Evolutionary conservation across 2,888 invertebrate species (phyloP).

Genomic region (Apamea anceps): DNA sequence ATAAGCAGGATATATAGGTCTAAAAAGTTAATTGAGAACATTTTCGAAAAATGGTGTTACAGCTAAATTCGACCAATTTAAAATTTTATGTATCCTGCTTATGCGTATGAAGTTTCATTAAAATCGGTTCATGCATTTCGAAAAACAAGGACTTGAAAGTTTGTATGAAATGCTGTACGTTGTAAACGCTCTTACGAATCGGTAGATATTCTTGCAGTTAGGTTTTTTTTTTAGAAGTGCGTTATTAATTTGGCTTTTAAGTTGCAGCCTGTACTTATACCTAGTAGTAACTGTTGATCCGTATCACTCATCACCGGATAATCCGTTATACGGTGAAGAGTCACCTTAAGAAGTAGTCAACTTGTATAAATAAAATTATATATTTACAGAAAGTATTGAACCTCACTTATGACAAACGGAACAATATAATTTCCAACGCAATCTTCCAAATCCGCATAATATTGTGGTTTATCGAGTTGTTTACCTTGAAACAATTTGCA

Average conservation of each 20-base stretch:
- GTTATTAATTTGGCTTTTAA: neutral
- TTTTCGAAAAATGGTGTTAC: too few relatives aligned
- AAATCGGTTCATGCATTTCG: too few relatives aligned
- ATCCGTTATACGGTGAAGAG: neutral
- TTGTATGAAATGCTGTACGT: too few relatives aligned
- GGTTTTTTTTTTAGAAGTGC: neutral
- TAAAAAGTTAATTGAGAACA: too few relatives aligned
- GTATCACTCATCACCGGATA: neutral
- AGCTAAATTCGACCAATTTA: too few relatives aligned
- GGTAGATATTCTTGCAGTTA: too few relatives aligned
- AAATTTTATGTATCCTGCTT: too few relatives aligned
- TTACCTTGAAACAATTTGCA: constrained; percentile 8
- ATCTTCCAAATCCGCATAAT: neutral
- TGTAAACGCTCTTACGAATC: too few relatives aligned
- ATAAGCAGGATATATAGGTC: too few relatives aligned
- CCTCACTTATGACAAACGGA: neutral
- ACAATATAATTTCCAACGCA: neutral
- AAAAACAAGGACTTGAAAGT: too few relatives aligned
- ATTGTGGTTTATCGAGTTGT: neutral
- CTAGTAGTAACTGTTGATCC: neutral
- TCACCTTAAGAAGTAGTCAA: neutral
- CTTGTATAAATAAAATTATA: neutral
- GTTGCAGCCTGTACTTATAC: neutral
- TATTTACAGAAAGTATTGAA: neutral
- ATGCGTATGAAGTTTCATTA: too few relatives aligned